Conservation (phyloP, 2,888 invertebrate species). For the Lysandra coridon region DNA sequence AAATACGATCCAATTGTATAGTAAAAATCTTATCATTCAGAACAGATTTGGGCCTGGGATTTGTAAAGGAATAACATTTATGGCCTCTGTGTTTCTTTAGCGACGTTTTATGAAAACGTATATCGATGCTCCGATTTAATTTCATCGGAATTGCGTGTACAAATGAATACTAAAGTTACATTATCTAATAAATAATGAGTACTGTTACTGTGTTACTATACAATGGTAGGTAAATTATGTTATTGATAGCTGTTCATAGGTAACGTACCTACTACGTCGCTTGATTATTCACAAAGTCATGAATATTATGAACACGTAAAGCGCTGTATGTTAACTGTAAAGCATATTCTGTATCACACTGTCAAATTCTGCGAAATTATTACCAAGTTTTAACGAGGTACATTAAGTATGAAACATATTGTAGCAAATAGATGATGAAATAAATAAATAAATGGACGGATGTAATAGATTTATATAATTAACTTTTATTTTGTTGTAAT, state of each 20-base stretch:
- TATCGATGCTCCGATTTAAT: not conserved
- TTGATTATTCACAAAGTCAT: constrained; percentile 9
- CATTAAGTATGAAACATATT: not conserved
- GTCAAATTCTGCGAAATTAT: not conserved
- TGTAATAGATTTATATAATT: too few species aligned
- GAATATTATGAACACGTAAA: not conserved
- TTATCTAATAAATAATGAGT: not conserved
- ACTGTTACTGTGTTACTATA: not conserved
- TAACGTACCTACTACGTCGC: constrained; percentile 3
- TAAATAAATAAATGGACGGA: too few species aligned
- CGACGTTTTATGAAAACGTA: not conserved
- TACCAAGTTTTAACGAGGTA: not conserved
- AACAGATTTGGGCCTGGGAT: constrained; percentile 16
- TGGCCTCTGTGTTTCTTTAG: constrained; percentile 5
- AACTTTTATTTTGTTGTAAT: too few species aligned
- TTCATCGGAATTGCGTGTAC: not conserved
- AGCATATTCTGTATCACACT: not conserved
- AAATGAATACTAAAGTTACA: not conserved
- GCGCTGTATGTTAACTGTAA: not conserved
- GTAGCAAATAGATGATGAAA: not conserved
- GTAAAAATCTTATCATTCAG: constrained; percentile 15
- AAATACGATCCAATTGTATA: constrained; percentile 28
- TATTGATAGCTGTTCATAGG: not conserved
- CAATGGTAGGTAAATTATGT: not conserved
- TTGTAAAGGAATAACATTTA: constrained; percentile 17